Conservation (phyloP, 2,888 invertebrate genomes). For the Andrena marginata region DNA sequence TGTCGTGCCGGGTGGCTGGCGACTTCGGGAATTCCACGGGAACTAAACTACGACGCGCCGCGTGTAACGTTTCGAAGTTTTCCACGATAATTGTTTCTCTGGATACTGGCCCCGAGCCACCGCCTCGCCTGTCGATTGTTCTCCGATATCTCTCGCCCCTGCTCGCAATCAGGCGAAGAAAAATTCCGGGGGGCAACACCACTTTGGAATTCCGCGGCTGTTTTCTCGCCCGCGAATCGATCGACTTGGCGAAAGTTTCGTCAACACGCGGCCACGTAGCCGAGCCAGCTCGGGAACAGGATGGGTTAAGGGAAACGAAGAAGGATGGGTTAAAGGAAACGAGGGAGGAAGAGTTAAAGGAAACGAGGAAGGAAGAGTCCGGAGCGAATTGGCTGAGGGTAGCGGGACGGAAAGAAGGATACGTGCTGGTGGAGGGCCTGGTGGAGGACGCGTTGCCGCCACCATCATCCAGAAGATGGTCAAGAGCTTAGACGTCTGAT, state of each 20-base stretch:
- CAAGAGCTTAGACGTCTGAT: slow-evolving; percentile 66
- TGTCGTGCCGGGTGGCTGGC: not conserved
- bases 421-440: slow-evolving; percentile 4
- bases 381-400: slow-evolving; percentile 15
- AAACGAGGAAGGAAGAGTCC: not conserved
- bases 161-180: slow-evolving; percentile 9
- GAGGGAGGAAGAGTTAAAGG: slow-evolving; percentile 1
- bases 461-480: slow-evolving; percentile 55
- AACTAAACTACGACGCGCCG: no score
- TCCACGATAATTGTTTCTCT: slow-evolving; percentile 4
- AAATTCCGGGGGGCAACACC: slow-evolving; percentile 34
- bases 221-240: slow-evolving; percentile 40
- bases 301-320: no score
- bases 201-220: not conserved
- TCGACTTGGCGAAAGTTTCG: slow-evolving; percentile 52
- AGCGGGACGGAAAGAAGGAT: slow-evolving; percentile 15
- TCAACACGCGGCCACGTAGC: slow-evolving; percentile 43
- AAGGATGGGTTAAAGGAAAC: no score
- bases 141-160: slow-evolving; percentile 25
- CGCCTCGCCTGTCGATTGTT: not conserved
- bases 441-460: slow-evolving; percentile 41
- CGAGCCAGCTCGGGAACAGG: slow-evolving; percentile 30
- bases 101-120: not conserved
- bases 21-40: slow-evolving; percentile 5
- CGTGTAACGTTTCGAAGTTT: not conserved